Evolutionary conservation across 2,888 invertebrate species (phyloP).

Genomic region (Ephialtes manifestator): DNA sequence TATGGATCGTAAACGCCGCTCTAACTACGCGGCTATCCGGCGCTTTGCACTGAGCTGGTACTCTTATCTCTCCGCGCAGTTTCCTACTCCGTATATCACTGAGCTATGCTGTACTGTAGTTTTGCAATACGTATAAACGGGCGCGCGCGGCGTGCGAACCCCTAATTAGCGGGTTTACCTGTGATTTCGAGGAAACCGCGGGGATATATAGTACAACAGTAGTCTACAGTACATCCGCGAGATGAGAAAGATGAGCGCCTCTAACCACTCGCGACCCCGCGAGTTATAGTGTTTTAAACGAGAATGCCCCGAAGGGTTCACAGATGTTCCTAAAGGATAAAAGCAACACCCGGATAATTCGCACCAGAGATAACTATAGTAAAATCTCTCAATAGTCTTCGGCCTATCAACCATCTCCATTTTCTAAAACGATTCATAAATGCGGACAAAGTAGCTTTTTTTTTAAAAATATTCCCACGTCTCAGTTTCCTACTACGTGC

Average conservation of each 20-base stretch:
- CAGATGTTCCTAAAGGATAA: constrained; percentile 46
- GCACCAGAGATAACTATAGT: not conserved
- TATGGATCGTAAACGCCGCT: constrained; percentile 83
- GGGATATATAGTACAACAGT: constrained; percentile 41
- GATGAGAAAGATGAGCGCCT: constrained; percentile 49
- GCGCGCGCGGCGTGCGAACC: constrained; percentile 65
- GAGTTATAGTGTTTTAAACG: constrained; percentile 46
- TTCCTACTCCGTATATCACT: constrained; percentile 81
- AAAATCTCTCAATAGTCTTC: constrained; percentile 8
- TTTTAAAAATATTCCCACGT: not conserved
- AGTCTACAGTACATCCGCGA: constrained; percentile 52
- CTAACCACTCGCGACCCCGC: constrained; percentile 54
- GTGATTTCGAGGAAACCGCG: constrained; percentile 64
- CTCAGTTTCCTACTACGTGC: not conserved
- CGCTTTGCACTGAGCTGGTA: constrained; percentile 68
- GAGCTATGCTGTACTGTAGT: constrained; percentile 21
- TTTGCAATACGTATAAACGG: constrained; percentile 33
- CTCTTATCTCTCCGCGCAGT: constrained; percentile 73
- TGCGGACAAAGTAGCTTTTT: not conserved
- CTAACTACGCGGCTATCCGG: constrained; percentile 77
- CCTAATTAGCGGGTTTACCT: constrained; percentile 66
- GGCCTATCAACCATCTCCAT: not conserved
- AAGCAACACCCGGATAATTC: not conserved
- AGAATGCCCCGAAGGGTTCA: constrained; percentile 39
- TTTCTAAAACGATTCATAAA: not conserved